A percentile compares a stretch with the other conserved stretches of the same genome.
phyloP scores from a whole-genome alignment of 2,888 invertebrate species.

The Cryptophagus acutangulus region DNA sequence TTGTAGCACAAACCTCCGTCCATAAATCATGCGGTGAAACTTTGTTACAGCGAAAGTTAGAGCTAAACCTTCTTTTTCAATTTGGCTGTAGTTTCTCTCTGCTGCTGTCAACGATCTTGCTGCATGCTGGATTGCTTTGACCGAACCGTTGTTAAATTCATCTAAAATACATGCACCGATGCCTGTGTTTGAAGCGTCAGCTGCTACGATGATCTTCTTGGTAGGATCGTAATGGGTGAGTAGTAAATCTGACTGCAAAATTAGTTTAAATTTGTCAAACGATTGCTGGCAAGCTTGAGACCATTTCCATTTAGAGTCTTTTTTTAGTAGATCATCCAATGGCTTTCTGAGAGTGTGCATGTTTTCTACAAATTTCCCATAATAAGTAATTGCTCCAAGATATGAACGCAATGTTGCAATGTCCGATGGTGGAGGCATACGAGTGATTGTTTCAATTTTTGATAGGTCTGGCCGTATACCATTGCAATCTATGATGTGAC shows the following conservation, averaged over 20 bases:
- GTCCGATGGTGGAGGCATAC: conserved; percentile 5
- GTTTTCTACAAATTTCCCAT: conserved; percentile 6
- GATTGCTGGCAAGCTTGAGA: conserved; percentile 9
- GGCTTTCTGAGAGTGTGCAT: conserved; percentile 14
- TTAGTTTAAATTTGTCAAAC: conserved; percentile 9
- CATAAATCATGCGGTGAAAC: conserved; percentile 4
- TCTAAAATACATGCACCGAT: too few species aligned
- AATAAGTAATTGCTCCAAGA: conserved; percentile 7
- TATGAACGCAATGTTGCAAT: conserved; percentile 3
- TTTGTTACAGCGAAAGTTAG: conserved; percentile 26
- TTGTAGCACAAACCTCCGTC: conserved; percentile 3
- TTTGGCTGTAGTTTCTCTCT: neutral
- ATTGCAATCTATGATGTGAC: neutral
- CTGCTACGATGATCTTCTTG: conserved; percentile 4
- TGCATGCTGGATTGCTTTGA: conserved; percentile 21
- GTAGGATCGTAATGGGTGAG: conserved; percentile 10
- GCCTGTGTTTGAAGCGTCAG: too few species aligned
- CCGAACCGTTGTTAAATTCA: neutral
- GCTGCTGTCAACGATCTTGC: conserved; percentile 7
- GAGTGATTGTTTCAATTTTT: conserved; percentile 4
- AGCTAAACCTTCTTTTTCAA: conserved; percentile 30
- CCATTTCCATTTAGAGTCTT: too few species aligned
- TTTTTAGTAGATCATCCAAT: conserved; percentile 10
- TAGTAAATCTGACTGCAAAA: conserved; percentile 5
- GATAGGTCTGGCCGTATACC: conserved; percentile 2